These are phyloP conservation scores for Brenthis hecate DNA, from an alignment of 2,888 invertebrate genomes.

Conservation along the genomic window DNA sequence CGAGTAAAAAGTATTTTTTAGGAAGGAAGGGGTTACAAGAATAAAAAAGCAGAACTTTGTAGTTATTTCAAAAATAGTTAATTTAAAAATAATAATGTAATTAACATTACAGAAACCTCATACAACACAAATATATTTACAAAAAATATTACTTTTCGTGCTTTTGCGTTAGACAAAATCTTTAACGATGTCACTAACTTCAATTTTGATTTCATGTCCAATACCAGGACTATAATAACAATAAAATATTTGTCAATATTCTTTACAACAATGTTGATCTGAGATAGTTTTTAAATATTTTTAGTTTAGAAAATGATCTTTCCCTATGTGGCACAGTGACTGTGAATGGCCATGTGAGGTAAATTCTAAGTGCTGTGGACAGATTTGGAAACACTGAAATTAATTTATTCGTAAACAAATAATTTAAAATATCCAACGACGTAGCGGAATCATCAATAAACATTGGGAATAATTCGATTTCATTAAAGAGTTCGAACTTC, in stretches of 20 bases:
- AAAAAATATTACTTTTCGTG: no score
- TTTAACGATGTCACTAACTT: not conserved
- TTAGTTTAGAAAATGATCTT: no score
- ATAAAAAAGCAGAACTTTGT: no score
- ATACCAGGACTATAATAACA: not conserved
- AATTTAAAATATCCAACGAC: no score
- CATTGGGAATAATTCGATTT: conserved; percentile 10
- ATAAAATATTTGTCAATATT: not conserved
- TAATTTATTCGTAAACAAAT: not conserved
- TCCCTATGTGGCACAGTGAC: not conserved
- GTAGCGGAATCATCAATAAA: not conserved
- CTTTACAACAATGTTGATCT: not conserved
- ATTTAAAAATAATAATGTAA: no score
- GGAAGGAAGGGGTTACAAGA: no score
- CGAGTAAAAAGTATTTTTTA: no score
- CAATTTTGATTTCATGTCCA: conserved; percentile 8
- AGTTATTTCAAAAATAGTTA: no score
- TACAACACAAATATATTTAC: no score
- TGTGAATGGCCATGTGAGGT: not conserved
- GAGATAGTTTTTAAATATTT: conserved; percentile 7
- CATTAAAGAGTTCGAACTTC: conserved; percentile 4
- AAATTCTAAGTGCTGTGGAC: not conserved
- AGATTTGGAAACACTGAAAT: not conserved
- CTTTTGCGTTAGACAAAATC: not conserved
- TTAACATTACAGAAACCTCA: no score